Evolutionary conservation across 2,113 vertebrate species (phyloP).

Genomic region (Microtus richardsoni): DNA sequence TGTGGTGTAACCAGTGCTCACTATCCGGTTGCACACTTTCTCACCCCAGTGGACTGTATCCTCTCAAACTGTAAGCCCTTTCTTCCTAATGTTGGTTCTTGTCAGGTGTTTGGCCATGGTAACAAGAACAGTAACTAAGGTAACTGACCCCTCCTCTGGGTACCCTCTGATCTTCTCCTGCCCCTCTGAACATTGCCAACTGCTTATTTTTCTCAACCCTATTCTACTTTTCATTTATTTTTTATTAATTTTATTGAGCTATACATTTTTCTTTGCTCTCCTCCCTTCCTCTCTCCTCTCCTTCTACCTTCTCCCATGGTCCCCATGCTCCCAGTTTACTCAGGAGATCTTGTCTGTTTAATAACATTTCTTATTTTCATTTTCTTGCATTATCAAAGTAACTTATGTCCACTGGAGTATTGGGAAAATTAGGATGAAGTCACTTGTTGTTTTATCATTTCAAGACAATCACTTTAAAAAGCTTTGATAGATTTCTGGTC

Average conservation of each 20-base stretch:
- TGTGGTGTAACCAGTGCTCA: not conserved
- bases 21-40: not conserved
- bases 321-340: too few relatives aligned
- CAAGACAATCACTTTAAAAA: not conserved
- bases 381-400: constrained; percentile 38
- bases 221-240: not conserved
- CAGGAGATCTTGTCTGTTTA: not conserved
- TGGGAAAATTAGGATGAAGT: constrained; percentile 27
- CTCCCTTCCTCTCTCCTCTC: too few relatives aligned
- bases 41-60: not conserved
- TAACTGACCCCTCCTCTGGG: not conserved
- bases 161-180: not conserved
- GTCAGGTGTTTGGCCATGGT: not conserved
- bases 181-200: not conserved
- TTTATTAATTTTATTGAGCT: too few relatives aligned
- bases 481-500: not conserved
- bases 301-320: too few relatives aligned
- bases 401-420: not conserved
- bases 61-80: not conserved
- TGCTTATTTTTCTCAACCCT: not conserved
- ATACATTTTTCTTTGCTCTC: too few relatives aligned
- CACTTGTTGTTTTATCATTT: constrained; percentile 10
- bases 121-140: not conserved
- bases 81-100: not conserved
- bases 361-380: constrained; percentile 11